These are phyloP conservation scores for Drosophila paranaensis DNA, from an alignment of 2,888 invertebrate species.

Conservation along the genomic window DNA sequence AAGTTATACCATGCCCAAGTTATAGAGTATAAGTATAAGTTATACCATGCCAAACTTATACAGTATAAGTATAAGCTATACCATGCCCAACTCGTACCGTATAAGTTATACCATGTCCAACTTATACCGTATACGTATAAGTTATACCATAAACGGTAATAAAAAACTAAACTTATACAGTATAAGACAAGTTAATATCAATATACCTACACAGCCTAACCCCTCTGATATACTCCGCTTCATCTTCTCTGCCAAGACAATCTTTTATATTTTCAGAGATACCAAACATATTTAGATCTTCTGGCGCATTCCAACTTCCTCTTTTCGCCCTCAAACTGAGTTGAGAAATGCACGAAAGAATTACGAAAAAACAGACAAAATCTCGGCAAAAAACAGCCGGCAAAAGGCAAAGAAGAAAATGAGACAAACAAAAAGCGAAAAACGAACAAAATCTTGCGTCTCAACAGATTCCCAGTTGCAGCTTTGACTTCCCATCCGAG, in stretches of 20 bases:
- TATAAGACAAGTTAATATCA: not conserved
- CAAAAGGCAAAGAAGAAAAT: not conserved
- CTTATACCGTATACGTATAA: not conserved
- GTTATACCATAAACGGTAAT: too few species aligned
- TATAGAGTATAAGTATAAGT: not conserved
- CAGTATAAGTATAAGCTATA: not conserved
- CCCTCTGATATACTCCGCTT: not conserved
- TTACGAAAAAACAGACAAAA: not conserved
- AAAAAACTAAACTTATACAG: too few species aligned
- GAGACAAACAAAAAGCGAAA: not conserved
- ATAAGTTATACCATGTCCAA: not conserved
- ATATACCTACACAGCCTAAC: not conserved
- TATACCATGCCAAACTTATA: too few species aligned
- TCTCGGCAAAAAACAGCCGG: not conserved
- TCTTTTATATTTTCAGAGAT: not conserved
- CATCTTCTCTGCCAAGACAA: not conserved
- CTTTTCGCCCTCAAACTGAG: constrained; percentile 2
- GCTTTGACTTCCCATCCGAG: not conserved
- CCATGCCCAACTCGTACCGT: not conserved
- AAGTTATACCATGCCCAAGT: not conserved
- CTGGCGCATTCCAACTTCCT: not conserved
- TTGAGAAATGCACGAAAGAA: constrained; percentile 1
- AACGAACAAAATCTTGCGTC: not conserved
- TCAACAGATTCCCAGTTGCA: constrained; percentile 15
- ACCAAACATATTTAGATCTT: not conserved